Conservation (phyloP, 2,888 invertebrate genomes). For the Ethmia dodecea region DNA sequence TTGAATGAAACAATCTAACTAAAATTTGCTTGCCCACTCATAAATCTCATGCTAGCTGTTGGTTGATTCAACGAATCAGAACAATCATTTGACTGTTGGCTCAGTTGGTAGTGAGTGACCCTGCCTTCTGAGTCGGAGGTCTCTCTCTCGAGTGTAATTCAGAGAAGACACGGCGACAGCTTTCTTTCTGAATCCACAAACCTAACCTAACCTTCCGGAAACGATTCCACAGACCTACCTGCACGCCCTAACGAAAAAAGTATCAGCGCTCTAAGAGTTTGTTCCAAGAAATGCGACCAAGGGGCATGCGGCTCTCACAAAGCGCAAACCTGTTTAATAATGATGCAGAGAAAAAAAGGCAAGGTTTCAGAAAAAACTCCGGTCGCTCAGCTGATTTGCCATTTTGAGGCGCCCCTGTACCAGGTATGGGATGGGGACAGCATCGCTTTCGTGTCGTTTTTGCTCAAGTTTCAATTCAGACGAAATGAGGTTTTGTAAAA, state of each 20-base stretch:
- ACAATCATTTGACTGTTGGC: too few species aligned
- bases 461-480: too few species aligned
- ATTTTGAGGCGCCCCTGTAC: slow-evolving; percentile 27
- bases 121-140: too few species aligned
- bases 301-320: slow-evolving; percentile 16
- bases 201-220: slow-evolving; percentile 3
- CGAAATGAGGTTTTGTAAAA: too few species aligned
- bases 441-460: slow-evolving; percentile 13
- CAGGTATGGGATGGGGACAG: slow-evolving; percentile 8
- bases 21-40: too few species aligned
- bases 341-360: slow-evolving; percentile 19
- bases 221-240: slow-evolving; percentile 3
- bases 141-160: too few species aligned
- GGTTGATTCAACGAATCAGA: too few species aligned
- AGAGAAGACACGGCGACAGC: too few species aligned
- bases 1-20: too few species aligned
- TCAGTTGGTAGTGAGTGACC: too few species aligned
- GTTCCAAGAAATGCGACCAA: slow-evolving; percentile 9
- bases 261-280: neutral
- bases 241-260: slow-evolving; percentile 5
- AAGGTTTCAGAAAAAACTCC: slow-evolving; percentile 18
- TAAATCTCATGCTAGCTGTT: too few species aligned
- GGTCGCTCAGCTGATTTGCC: slow-evolving; percentile 27
- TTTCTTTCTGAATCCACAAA: too few species aligned
- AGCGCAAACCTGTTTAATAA: slow-evolving; percentile 20